Base-by-base conservation (phyloP, 2,888 invertebrate genomes). In the Mythimna lalbum region DNA sequence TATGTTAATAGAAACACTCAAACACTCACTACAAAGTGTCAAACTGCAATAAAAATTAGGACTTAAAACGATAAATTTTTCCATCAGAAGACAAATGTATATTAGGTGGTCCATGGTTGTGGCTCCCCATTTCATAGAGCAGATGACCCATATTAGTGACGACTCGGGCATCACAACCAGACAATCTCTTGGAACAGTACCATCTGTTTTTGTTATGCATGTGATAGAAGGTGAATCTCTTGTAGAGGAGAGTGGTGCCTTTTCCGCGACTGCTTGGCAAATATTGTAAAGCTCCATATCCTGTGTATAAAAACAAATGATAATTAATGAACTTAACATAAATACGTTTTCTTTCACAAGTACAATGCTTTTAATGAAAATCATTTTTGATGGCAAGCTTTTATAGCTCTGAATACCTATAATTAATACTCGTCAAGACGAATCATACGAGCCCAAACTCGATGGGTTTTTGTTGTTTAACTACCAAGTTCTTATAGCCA, bases 141-240 rank as follows among this genome's bases (percentile, higher is more conserved):
- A 80, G 69, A 1, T 76, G 50, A 3, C 84, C 83, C 2, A n/a
- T 39, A 4, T 36, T 71, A 9, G 82, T 82, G 17, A 80, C 64
- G 3, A 91, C 77, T n/a, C 73, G 82, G 1, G 90, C 91, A 60
- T 81, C 85, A 71, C 92, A 92, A 1, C 88, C 89, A 0, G 77
- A 52, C 10, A 61, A 61, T 56, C 85, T 89, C 76, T 89, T 90
- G 0, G 91, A 91, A 67, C 92, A 92, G 57, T 90, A 90, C 91
- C 91, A 92, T n/a, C 90, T 76, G 0, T 84, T 86, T 21, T 76
- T 84, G 39, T 82, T 87, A 19, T 86, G 86, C 86, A 87, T 89
- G 17, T 80, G 82, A 31, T 83, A 83, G 66, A 82, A 90, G 2
- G 84, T 86, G 62, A 86, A 80, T 0, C 72, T 78, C n/a, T 80